phyloP scores from a whole-genome alignment of 2,888 invertebrate species.

The Diplolepis rosae region DNA sequence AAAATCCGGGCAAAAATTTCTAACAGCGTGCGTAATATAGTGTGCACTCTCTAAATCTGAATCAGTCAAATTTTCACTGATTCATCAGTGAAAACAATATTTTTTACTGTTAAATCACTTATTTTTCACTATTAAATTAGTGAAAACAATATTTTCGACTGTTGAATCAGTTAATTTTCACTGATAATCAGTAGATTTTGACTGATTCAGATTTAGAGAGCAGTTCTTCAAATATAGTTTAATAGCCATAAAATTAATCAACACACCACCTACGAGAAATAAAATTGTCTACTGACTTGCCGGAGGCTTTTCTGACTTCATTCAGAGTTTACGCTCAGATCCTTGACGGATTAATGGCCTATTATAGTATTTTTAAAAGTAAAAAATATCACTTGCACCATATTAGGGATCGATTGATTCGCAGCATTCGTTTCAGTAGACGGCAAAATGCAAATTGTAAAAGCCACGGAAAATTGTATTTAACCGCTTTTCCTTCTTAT shows the following conservation, averaged over 20 bases:
- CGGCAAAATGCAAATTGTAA: not conserved
- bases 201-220: not conserved
- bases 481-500: constrained; percentile 6
- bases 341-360: constrained; percentile 27
- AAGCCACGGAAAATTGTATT: not conserved
- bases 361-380: not conserved
- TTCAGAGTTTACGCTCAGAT: constrained; percentile 8
- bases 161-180: not conserved
- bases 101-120: too few species aligned
- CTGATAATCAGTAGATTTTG: too few species aligned
- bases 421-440: not conserved
- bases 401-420: constrained; percentile 2
- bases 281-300: constrained; percentile 7
- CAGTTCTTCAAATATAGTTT: not conserved
- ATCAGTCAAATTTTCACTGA: too few species aligned
- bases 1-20: too few species aligned
- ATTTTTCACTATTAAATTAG: too few species aligned
- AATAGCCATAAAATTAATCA: constrained; percentile 9
- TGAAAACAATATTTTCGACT: not conserved
- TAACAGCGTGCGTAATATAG: too few species aligned
- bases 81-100: too few species aligned
- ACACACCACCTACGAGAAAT: constrained; percentile 23
- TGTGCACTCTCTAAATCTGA: too few species aligned
- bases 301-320: constrained; percentile 17
- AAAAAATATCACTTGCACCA: constrained; percentile 9